These are phyloP conservation scores for Rhyacophila evoluta DNA, from an alignment of 2,888 invertebrate species.

Conservation along the genomic window DNA sequence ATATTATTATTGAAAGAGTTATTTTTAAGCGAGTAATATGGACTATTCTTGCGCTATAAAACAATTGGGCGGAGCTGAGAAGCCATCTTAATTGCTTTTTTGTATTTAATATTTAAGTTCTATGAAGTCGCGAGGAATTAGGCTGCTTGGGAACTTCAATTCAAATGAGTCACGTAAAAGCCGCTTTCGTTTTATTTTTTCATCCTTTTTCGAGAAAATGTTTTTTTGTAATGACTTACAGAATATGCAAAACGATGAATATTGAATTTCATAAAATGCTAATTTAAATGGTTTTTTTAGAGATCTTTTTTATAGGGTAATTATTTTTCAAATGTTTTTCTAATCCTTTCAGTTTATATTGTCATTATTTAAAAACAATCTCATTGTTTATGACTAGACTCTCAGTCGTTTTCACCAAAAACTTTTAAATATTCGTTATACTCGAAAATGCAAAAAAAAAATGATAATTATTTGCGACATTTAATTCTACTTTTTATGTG, in stretches of 20 bases:
- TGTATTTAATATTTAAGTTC: neutral
- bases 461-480: too few species aligned
- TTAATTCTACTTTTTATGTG: too few species aligned
- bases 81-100: neutral
- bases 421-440: too few species aligned
- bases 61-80: neutral
- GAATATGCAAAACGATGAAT: constrained; percentile 18
- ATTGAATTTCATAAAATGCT: constrained; percentile 25
- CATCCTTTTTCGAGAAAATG: neutral
- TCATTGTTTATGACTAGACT: too few species aligned
- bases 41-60: neutral
- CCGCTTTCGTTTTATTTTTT: neutral
- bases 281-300: neutral
- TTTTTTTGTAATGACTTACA: constrained; percentile 5
- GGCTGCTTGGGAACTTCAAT: neutral
- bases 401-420: too few species aligned
- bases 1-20: too few species aligned
- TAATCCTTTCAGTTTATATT: neutral
- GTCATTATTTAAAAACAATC: too few species aligned
- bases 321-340: neutral
- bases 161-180: constrained; percentile 26
- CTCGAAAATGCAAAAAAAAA: too few species aligned
- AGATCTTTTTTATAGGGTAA: neutral
- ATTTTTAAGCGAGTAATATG: neutral
- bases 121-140: neutral